Percentiles rank a stretch among this genome's conserved stretches.
These are phyloP conservation scores for Lepisosteus oculatus DNA, from an alignment of 2,113 vertebrate species.

Conservation along the genomic window DNA sequence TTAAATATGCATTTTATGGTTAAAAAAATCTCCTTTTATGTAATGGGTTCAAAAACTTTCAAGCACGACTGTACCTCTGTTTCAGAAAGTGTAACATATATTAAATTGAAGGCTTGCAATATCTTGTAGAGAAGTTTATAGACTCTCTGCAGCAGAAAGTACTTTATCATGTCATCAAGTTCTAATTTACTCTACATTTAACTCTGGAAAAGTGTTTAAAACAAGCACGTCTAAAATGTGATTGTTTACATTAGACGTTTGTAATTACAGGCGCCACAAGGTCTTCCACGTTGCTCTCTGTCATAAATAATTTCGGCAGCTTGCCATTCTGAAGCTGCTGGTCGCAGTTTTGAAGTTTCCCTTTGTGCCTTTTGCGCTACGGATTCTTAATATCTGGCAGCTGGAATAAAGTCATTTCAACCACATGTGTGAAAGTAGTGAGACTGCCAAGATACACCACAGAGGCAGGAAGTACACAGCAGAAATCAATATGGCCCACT, in stretches of 20 bases:
- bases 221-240: no score
- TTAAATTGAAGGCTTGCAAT: no score
- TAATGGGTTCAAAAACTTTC: no score
- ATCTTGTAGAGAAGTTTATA: no score
- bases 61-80: no score
- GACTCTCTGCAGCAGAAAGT: no score
- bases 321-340: slow-evolving; percentile 5
- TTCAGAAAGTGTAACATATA: no score
- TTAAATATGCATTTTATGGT: no score
- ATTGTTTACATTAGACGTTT: background rate
- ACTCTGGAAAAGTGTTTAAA: no score
- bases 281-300: background rate
- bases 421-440: background rate
- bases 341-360: background rate
- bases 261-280: background rate
- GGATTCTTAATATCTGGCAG: background rate
- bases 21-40: no score
- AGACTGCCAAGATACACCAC: background rate
- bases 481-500: slow-evolving; percentile 2
- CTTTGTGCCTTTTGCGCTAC: background rate
- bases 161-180: no score
- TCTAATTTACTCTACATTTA: no score
- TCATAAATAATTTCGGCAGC: background rate
- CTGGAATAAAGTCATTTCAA: background rate
- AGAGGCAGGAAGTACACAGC: background rate